A percentile compares a stretch with the other conserved stretches of the same genome.
phyloP scores from a whole-genome alignment of 2,797 vertebrate genomes.

The Chelmon rostratus region DNA sequence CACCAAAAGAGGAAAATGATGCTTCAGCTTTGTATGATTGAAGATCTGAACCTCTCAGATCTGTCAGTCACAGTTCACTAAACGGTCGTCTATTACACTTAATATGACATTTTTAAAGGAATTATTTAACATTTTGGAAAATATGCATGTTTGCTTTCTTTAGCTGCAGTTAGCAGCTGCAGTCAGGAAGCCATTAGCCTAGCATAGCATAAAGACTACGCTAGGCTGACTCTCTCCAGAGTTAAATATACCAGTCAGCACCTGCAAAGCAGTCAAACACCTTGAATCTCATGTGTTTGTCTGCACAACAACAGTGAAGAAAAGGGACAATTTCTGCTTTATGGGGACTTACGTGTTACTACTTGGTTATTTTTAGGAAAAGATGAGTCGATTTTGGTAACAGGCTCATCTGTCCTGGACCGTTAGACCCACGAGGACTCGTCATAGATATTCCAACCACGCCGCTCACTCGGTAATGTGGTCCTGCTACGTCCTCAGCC shows the following conservation, averaged over 20 bases:
- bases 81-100: neutral
- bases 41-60: neutral
- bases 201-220: neutral
- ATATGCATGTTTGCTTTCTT: too few species aligned
- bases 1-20: too few species aligned
- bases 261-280: neutral
- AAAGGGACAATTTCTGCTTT: neutral
- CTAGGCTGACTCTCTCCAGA: neutral
- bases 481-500: slow-evolving; percentile 23
- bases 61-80: too few species aligned
- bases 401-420: too few species aligned
- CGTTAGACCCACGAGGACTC: neutral
- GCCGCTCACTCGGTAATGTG: slow-evolving; percentile 16
- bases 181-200: neutral
- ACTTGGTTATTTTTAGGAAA: too few species aligned
- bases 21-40: neutral
- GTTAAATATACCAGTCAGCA: too few species aligned
- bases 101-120: neutral
- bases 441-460: slow-evolving; percentile 18
- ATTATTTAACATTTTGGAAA: too few species aligned
- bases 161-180: neutral
- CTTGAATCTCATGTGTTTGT: neutral
- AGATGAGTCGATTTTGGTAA: too few species aligned
- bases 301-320: neutral
- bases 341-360: neutral